Evolutionary conservation across 1,140 invertebrate genomes (phyloP), one percentile per base, ranked within the genome.

Genomic region (Oncopodura yosiiana): DNA sequence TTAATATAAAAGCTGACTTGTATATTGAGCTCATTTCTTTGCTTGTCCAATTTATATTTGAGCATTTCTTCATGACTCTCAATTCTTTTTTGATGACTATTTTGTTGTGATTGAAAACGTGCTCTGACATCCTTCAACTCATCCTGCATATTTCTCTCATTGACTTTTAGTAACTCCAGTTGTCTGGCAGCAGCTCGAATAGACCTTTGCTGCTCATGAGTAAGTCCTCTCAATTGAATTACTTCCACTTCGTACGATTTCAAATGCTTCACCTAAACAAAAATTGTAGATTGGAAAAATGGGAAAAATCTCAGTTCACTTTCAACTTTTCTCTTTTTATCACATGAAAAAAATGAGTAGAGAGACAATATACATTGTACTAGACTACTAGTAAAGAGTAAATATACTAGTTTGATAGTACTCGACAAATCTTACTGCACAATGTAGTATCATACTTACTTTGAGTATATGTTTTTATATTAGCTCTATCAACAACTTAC

Each of bases 171-270:
- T 58, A 76, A 73, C 54, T 78, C 78, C 43, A 77, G 72, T 61
- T 78, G 74, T 34, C 77, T 69, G 30, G 71, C 68, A 3, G 79
- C 71, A n/a, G 71, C 68, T 50, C 74, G 65, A 34, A 81, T 69
- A 12, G 76, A 72, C 56, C 72, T 70, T 61, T 77, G 72, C 63
- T 81, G 78, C 58, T 81, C 78, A 52, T 70, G 66, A 19, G 76
- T 78, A 18, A 79, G 66, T 5, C 60, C 60, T 48, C 78, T 68
- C 1, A 81, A 67, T 57, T 78, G 74, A 32, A 70, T 71, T 18
- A 78, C 70, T 68, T 81, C 79, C 0, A 71, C 71, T 71, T 81
- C 76, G 62, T 72, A 77, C 6, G 72, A 68, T 66, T 77, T 78
- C 56, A 80, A 67, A 49, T 73, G 69, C 56, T 72, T 69, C 21